These are phyloP conservation scores for Nasonia giraulti DNA, from an alignment of 1,140 invertebrate genomes.

Conservation along the genomic window DNA sequence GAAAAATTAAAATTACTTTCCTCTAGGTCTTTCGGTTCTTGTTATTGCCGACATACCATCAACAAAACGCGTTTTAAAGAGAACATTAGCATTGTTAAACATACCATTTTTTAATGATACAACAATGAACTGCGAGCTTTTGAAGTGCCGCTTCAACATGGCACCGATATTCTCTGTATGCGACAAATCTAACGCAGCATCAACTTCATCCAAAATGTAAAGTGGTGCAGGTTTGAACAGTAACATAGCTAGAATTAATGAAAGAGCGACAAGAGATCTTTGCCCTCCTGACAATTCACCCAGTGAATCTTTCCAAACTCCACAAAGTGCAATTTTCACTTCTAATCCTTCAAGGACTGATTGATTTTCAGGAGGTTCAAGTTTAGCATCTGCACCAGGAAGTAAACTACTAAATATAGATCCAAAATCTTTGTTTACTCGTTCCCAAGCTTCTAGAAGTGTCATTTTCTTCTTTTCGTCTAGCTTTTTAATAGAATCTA, in stretches of 20 bases:
- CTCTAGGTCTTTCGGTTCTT: conserved; percentile 75
- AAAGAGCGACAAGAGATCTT: conserved; percentile 96
- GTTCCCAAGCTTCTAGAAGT: conserved; percentile 86
- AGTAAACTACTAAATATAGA: conserved; percentile 95
- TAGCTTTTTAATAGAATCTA: conserved; percentile 88
- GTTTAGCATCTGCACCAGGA: conserved; percentile 90
- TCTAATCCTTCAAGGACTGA: conserved; percentile 91
- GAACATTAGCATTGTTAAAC: conserved; percentile 99
- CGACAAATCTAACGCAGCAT: conserved; percentile 97
- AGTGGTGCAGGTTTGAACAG: conserved; percentile 98
- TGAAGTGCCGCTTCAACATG: conserved; percentile 96
- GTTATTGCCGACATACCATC: conserved; percentile 95
- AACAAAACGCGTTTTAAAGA: conserved; percentile 96
- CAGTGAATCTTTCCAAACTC: conserved; percentile 96
- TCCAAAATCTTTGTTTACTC: conserved; percentile 94
- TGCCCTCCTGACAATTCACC: conserved; percentile 97
- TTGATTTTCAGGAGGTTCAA: conserved; percentile 84
- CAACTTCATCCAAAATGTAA: conserved; percentile 99
- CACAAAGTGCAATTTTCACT: conserved; percentile 94
- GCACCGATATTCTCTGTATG: conserved; percentile 99
- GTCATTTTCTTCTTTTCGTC: conserved; percentile 92
- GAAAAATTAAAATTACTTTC: conserved; percentile 47
- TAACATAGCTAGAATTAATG: conserved; percentile 96
- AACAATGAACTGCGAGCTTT: conserved; percentile 97
- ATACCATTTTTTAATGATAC: conserved; percentile 99